Evolutionary conservation across 2,888 invertebrate species (phyloP).

Genomic region (Ophraella communa): DNA sequence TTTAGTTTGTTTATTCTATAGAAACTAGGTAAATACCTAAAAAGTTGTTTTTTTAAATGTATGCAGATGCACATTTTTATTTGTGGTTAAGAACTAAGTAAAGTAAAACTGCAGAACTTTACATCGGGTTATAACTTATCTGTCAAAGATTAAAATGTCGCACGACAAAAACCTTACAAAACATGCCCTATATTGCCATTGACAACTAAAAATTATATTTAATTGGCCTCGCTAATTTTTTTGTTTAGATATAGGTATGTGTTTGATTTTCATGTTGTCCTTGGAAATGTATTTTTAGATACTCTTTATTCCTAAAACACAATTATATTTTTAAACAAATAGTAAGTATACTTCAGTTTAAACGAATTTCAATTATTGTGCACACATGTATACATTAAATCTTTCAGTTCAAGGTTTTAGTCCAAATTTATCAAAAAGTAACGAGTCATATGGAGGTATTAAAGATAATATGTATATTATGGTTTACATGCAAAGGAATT

Average conservation of each 20-base stretch:
- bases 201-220: not conserved
- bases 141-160: not conserved
- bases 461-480: not conserved
- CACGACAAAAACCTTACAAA: not conserved
- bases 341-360: not conserved
- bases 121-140: no score
- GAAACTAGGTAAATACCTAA: no score
- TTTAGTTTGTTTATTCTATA: no score
- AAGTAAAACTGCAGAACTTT: no score
- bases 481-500: not conserved
- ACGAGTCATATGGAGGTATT: not conserved
- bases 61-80: no score
- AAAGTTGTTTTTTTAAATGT: no score
- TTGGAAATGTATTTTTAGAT: slow-evolving; percentile 42
- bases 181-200: not conserved
- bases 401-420: not conserved
- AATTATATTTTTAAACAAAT: slow-evolving; percentile 26
- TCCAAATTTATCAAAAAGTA: slow-evolving; percentile 2
- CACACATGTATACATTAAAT: not conserved
- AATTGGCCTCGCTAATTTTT: not conserved
- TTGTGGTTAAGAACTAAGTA: no score
- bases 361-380: slow-evolving; percentile 9
- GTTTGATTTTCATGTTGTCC: slow-evolving; percentile 29
- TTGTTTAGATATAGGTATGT: slow-evolving; percentile 10
- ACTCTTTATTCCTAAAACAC: slow-evolving; percentile 31